These are phyloP conservation scores for Stegana nigrithorax DNA, from an alignment of 2,888 invertebrate genomes.

Conservation along the genomic window DNA sequence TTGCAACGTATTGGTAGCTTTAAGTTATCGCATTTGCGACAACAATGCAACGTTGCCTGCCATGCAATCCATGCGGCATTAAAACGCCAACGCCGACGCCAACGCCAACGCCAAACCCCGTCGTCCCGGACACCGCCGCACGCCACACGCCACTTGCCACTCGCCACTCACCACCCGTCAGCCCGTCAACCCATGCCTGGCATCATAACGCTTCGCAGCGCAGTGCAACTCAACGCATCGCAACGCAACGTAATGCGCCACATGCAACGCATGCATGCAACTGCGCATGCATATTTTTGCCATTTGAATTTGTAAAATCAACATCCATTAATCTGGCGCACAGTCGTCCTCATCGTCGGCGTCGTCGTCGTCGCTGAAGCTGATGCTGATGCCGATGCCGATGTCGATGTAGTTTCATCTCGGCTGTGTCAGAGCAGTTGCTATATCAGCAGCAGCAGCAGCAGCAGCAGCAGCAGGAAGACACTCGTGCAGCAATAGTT, in stretches of 20 bases:
- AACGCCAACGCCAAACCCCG: background rate
- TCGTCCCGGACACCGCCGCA: background rate
- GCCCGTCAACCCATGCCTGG: background rate
- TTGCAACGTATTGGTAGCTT: slow-evolving; percentile 61
- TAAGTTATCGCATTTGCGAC: slow-evolving; percentile 61
- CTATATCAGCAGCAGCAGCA: background rate
- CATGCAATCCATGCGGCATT: too few species aligned
- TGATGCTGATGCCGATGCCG: slow-evolving; percentile 31
- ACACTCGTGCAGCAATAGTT: slow-evolving; percentile 16
- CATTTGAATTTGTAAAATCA: slow-evolving; percentile 61
- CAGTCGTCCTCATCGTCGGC: slow-evolving; percentile 3
- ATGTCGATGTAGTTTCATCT: background rate
- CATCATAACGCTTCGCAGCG: background rate
- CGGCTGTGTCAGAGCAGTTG: background rate
- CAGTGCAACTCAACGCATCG: slow-evolving; percentile 27
- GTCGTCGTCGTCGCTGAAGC: background rate
- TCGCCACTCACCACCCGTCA: slow-evolving; percentile 22
- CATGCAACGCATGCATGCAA: slow-evolving; percentile 39
- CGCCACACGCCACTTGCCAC: background rate
- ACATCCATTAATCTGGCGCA: slow-evolving; percentile 54
- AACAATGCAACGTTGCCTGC: slow-evolving; percentile 44
- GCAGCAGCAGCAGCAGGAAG: background rate
- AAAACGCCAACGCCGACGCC: slow-evolving; percentile 15
- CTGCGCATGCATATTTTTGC: slow-evolving; percentile 62
- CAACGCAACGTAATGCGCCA: slow-evolving; percentile 26